Evolutionary conservation across 2,888 invertebrate genomes (phyloP).

Genomic region (Aromia moschata): DNA sequence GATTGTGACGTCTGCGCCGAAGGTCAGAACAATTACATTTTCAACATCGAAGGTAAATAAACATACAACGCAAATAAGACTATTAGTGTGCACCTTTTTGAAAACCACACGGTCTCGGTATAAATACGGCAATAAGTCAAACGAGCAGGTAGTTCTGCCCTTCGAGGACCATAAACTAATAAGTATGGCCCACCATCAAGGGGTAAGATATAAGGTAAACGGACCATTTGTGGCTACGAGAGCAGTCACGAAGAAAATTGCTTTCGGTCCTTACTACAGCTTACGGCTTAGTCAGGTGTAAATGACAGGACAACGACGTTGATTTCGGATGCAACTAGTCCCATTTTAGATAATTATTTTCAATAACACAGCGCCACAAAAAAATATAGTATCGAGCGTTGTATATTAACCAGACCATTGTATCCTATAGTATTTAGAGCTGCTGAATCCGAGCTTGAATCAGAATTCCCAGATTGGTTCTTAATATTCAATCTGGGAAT

Average conservation of each 20-base stretch:
- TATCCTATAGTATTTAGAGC: too few species aligned
- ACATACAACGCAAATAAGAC: neutral
- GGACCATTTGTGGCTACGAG: conserved; percentile 35
- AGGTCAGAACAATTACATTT: conserved; percentile 28
- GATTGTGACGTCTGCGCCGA: conserved; percentile 22
- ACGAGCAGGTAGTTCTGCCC: conserved; percentile 18
- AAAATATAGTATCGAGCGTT: too few species aligned
- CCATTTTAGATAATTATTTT: too few species aligned
- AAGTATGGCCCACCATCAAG: conserved; percentile 29
- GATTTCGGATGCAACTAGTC: too few species aligned
- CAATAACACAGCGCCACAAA: too few species aligned
- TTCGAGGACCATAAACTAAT: conserved; percentile 19
- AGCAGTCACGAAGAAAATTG: conserved; percentile 24
- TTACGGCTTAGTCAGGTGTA: conserved; percentile 18
- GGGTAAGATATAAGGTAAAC: conserved; percentile 37
- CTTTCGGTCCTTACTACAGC: conserved; percentile 11
- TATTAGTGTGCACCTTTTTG: neutral
- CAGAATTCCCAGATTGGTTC: too few species aligned
- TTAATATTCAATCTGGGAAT: too few species aligned
- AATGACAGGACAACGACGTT: neutral
- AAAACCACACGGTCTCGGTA: neutral
- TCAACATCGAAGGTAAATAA: conserved; percentile 6
- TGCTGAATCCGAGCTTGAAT: too few species aligned
- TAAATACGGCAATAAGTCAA: conserved; percentile 14
- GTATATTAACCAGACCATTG: too few species aligned